Evolutionary conservation across 2,113 vertebrate genomes (phyloP).

Genomic region (Vanacampus margaritifer): DNA sequence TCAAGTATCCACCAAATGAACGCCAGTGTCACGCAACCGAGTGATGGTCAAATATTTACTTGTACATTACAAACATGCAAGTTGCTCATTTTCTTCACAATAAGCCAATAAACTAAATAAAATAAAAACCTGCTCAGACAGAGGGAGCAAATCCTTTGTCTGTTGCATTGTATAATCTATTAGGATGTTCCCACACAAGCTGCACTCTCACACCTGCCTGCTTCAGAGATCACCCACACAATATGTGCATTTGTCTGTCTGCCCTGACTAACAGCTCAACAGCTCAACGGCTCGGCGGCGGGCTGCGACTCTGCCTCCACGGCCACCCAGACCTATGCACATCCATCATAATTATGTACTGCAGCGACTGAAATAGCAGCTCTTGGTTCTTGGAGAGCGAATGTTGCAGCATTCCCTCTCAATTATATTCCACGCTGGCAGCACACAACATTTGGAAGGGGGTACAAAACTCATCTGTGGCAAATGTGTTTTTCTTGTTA

Average conservation of each 20-base stretch:
- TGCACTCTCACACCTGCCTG: conserved; percentile 52
- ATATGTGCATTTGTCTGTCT: conserved; percentile 54
- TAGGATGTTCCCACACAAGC: conserved; percentile 38
- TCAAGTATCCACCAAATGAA: too few species aligned
- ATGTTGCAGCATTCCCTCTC: conserved; percentile 38
- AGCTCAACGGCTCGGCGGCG: conserved; percentile 29
- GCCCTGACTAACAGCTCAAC: conserved; percentile 57
- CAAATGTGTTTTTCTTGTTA: conserved; percentile 14
- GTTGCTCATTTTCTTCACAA: neutral
- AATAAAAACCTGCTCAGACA: conserved; percentile 10
- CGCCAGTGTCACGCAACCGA: too few species aligned
- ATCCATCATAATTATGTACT: conserved; percentile 67
- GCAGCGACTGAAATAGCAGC: conserved; percentile 59
- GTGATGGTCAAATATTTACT: too few species aligned
- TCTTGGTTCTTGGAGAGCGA: conserved; percentile 41
- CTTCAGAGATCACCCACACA: conserved; percentile 55
- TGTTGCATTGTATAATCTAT: conserved; percentile 34
- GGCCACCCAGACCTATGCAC: conserved; percentile 51
- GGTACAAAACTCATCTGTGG: conserved; percentile 26
- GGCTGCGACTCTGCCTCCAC: conserved; percentile 38
- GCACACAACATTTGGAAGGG: conserved; percentile 17
- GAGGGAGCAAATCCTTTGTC: conserved; percentile 27
- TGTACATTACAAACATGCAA: neutral
- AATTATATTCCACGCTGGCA: conserved; percentile 15
- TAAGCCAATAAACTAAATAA: conserved; percentile 7